Percentiles rank a stretch among this genome's conserved stretches.
Conservation (phyloP, 2,113 vertebrate species). For the Neotragus moschatus region DNA sequence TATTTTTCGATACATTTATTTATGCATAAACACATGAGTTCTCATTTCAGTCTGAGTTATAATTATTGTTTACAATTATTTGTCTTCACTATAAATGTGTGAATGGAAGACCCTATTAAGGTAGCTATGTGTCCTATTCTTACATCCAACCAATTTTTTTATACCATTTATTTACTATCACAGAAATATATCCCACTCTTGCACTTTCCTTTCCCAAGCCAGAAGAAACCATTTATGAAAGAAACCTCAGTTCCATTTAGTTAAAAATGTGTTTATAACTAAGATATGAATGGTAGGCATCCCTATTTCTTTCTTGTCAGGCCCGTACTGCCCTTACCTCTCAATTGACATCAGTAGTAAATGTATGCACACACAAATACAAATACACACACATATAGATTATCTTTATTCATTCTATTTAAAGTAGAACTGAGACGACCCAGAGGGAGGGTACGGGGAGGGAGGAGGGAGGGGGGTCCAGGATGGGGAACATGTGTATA, state of each 20-base stretch:
- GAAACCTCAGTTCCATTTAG: neutral
- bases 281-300: neutral
- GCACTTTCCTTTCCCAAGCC: neutral
- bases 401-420: neutral
- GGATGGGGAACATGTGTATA: no score
- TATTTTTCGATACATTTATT: neutral
- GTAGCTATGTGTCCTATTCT: neutral
- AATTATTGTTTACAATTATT: neutral
- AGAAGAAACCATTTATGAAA: neutral
- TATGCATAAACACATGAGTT: neutral
- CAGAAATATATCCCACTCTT: neutral
- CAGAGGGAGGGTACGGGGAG: no score
- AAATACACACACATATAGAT: rapidly evolving
- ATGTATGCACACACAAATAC: neutral
- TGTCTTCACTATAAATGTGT: neutral
- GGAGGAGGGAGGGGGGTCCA: no score
- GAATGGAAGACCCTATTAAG: neutral
- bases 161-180: neutral
- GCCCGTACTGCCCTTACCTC: neutral
- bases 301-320: neutral
- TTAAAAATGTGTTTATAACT: neutral
- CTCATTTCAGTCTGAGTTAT: neutral
- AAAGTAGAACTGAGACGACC: neutral
- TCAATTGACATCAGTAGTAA: neutral
- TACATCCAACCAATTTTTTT: neutral